phyloP scores from a whole-genome alignment of 2,113 vertebrate species.

The Galeopterus variegatus region DNA sequence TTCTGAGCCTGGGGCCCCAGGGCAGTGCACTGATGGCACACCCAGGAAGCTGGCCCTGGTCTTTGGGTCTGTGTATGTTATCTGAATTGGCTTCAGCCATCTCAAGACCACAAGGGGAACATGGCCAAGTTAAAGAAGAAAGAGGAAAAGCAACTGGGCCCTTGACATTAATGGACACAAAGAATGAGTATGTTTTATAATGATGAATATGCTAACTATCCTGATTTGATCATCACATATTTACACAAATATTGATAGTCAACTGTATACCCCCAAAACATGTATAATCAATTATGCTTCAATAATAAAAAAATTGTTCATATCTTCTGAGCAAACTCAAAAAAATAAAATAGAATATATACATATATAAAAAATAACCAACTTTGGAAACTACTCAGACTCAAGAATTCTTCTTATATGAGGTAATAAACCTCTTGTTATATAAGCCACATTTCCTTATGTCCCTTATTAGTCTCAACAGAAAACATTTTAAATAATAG shows the following conservation, averaged over 20 bases:
- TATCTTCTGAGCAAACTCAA: too few relatives aligned
- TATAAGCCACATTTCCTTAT: neutral
- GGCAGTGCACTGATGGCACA: rapidly evolving
- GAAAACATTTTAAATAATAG: neutral
- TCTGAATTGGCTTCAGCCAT: neutral
- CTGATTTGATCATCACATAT: too few relatives aligned
- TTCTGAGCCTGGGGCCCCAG: neutral
- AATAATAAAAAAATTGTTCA: too few relatives aligned
- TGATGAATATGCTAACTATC: too few relatives aligned
- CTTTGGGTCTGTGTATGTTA: neutral
- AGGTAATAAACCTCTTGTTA: neutral
- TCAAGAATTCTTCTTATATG: neutral
- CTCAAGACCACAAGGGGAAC: neutral
- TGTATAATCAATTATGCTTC: too few relatives aligned
- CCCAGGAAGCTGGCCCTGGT: neutral
- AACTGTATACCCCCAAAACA: too few relatives aligned
- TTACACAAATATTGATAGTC: too few relatives aligned
- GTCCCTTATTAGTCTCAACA: slow-evolving; percentile 28
- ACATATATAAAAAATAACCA: neutral
- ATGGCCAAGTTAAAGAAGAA: neutral
- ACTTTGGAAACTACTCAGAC: neutral
- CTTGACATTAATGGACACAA: neutral
- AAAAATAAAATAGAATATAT: too few relatives aligned
- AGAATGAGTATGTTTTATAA: too few relatives aligned
- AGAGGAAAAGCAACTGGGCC: neutral